Evolutionary conservation across 2,888 invertebrate genomes (phyloP), one percentile per base, ranked within the genome.

Genomic region (Ferdinandea cuprea): DNA sequence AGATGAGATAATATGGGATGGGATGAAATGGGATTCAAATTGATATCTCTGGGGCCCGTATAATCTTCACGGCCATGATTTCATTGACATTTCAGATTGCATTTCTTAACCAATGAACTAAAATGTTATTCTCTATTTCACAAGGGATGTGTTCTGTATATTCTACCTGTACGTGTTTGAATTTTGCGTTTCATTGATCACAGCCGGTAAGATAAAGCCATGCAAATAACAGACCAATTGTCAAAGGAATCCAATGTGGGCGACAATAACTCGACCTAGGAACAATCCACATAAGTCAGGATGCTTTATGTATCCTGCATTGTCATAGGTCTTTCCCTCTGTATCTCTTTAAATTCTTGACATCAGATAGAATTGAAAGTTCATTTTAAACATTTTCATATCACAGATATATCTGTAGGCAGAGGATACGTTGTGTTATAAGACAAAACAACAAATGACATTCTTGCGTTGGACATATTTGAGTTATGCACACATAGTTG

Each of bases 141-240:
- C 21, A 5, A 9, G 9, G 9, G 35, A 48, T 13, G 25, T 32
- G 13, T 48, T 11, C n/a, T 35, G 9, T 32, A 9, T 1, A 11
- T 48, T 25, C 3, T 25, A 5, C 25, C 25, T 25, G 25, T 25
- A 11, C 25, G 15, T 42, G 44, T 30, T 68, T 28, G 28, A 40
- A 28, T 25, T 17, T 30, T 44, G 21, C 44, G 9, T 21, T 68
- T 11, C 44, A 30, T 9, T 44, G 11, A 32, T 32, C 44, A 32
- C 35, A 50, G 15, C 11, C 9, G 11, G 15, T 25, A 30, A 54
- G 54, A 68, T 68, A 56, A 56, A 56, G 44, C 32, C 44, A 44
- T 44, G 54, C 44, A 54, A 54, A 66, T 54, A 66, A 32, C 44
- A 42, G 54, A 42, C 17, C 30, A 42, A 44, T 66, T 54, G 32